Conservation (phyloP, 2,113 vertebrate species). For the Phrynocephalus versicolor region DNA sequence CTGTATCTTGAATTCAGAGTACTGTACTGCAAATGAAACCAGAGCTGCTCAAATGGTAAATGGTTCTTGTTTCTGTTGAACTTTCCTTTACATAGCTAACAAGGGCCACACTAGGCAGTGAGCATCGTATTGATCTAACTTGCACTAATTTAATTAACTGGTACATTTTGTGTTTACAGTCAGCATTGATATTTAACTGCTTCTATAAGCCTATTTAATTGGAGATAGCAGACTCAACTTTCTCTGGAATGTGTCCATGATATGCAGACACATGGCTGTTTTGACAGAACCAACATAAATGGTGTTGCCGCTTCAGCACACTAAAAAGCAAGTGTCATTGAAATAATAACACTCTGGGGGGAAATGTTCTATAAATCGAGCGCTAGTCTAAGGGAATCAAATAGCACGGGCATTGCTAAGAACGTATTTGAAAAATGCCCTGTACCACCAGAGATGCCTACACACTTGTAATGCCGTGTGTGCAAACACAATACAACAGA, state of each 20-base stretch:
- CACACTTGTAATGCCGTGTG: constrained; percentile 26
- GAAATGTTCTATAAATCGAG: not conserved
- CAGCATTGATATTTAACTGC: not conserved
- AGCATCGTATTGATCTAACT: not conserved
- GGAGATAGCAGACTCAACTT: not conserved
- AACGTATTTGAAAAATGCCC: constrained; percentile 3
- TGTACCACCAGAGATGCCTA: constrained; percentile 26
- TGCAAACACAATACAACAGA: constrained; percentile 36
- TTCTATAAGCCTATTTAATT: not conserved
- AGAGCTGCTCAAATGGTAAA: not conserved
- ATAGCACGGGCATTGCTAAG: not conserved
- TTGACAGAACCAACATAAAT: not conserved
- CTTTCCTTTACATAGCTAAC: not conserved
- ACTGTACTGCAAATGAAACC: not conserved
- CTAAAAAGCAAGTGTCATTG: not conserved
- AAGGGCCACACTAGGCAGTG: not conserved
- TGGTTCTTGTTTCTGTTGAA: not conserved
- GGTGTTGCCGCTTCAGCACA: not conserved
- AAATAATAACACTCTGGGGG: not conserved
- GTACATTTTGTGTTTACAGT: not conserved
- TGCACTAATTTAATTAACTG: not conserved
- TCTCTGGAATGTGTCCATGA: not conserved
- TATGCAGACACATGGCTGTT: not conserved
- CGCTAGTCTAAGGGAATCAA: not conserved
- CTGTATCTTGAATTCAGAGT: not conserved